Conservation (phyloP, 2,888 invertebrate species). For the Scaptomyza tumidula region DNA sequence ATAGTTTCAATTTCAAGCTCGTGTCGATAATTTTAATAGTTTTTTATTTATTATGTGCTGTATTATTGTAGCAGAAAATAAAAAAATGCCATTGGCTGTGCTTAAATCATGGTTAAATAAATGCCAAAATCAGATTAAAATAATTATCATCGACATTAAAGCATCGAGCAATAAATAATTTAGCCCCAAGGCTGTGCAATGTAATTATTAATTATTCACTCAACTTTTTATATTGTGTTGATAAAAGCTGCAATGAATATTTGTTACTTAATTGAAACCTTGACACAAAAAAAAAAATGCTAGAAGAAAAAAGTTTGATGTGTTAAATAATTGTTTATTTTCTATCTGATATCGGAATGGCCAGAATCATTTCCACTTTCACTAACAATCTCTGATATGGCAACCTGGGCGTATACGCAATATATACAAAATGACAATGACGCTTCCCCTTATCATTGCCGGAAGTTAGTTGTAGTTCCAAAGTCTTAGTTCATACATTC, state of each 20-base stretch:
- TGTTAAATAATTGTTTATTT: neutral
- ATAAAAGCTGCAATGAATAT: neutral
- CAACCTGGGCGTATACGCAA: conserved; percentile 42
- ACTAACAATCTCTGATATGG: conserved; percentile 6
- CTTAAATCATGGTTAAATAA: conserved; percentile 34
- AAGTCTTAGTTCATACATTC: conserved; percentile 34
- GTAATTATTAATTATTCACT: conserved; percentile 1
- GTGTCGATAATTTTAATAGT: conserved; percentile 59
- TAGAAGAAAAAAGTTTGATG: too few relatives aligned
- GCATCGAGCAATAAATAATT: conserved; percentile 22
- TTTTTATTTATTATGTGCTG: conserved; percentile 16
- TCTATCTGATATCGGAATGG: conserved; percentile 26
- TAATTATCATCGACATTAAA: conserved; percentile 23
- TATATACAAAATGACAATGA: conserved; percentile 15
- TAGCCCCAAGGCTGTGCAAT: conserved; percentile 9
- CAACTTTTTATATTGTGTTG: neutral
- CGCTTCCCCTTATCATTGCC: conserved; percentile 42
- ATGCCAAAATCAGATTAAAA: conserved; percentile 30
- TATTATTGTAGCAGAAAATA: neutral
- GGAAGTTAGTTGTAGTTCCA: conserved; percentile 42
- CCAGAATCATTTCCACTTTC: conserved; percentile 48
- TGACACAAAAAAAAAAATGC: neutral
- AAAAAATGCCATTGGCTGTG: conserved; percentile 13
- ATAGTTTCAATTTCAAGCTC: conserved; percentile 63
- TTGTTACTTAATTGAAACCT: neutral